Percentiles rank a stretch among this genome's conserved stretches.
Evolutionary conservation across 2,113 vertebrate genomes (phyloP).

Genomic region (Galemys pyrenaicus): DNA sequence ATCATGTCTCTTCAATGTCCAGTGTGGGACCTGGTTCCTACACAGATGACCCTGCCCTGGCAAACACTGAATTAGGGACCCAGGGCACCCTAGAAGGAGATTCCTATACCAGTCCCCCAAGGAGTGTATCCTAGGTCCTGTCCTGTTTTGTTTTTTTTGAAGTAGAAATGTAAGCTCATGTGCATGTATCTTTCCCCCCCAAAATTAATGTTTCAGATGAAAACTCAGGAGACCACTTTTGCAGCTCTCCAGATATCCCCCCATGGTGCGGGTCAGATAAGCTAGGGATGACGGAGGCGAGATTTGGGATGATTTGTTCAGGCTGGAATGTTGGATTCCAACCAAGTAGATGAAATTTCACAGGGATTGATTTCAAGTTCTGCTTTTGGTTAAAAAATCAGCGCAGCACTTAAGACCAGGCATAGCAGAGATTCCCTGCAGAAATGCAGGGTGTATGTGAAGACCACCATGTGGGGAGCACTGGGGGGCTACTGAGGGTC

Average conservation of each 20-base stretch:
- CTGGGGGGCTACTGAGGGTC: fast-evolving
- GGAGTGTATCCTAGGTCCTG: neutral
- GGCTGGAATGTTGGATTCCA: conserved; percentile 9
- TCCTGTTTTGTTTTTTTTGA: no score
- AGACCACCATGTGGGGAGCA: neutral
- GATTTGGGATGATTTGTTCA: neutral
- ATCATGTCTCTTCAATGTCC: neutral
- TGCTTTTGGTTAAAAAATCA: conserved; percentile 38
- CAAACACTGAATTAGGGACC: neutral
- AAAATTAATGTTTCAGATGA: neutral
- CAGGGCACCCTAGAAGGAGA: no score
- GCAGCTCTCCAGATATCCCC: neutral
- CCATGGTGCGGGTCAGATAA: neutral
- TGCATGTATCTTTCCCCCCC: fast-evolving
- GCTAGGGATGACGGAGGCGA: neutral
- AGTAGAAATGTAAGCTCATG: fast-evolving
- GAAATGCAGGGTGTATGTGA: neutral
- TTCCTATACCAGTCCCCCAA: fast-evolving
- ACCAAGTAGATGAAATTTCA: neutral
- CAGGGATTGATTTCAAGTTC: neutral
- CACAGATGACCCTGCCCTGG: neutral
- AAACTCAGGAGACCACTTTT: neutral
- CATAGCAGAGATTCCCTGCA: fast-evolving
- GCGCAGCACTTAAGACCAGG: fast-evolving
- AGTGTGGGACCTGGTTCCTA: no score